Evolutionary conservation across 2,797 vertebrate species (phyloP), one percentile per base, ranked within the genome.

Genomic region (Catostomus latipinnis): DNA sequence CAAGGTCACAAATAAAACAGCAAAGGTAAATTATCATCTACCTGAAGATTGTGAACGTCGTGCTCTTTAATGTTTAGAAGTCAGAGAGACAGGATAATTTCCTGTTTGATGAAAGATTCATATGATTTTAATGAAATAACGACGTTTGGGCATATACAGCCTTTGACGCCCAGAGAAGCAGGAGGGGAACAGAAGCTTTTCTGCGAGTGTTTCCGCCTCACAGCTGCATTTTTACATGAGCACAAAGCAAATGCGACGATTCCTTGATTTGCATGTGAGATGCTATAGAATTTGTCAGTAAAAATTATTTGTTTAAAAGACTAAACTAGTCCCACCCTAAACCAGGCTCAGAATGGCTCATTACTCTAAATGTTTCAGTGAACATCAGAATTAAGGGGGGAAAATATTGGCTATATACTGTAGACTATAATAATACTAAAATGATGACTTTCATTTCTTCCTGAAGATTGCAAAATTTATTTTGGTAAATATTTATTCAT

Each of bases 1-100:
- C 71, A 86, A 83, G 84, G 84, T 86, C 84, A 83, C 72, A 14
- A 54, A 76, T 8, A 65, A 81, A 63, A 52, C 69, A 62, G 6
- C 45, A 45, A 52, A 66, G 18, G 68, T 60, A 57, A 18, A 46
- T 76, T 18, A 75, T 76, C 4, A 75, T 76, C 4, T 11, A 45
- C 57, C 72, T 48, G 62, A 66, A 2, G 60, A 13, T n/a, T 11
- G 22, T 8, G 18, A 22, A 6, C 10, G 50, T 54, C 62, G 50
- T 14, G 11, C 13, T 46, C 22, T 50, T 68, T 58, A 49, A 34
- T 58, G 12, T n/a, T 45, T 7, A 46, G 22, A 71, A 46, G 53
- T 43, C 8, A n/a, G 22, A 62, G 9, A 9, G 3, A 6, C 3
- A n/a, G 4, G 63, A 45, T 60, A 1, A 60, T 69, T 77, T 76